Percentiles rank a stretch among this genome's conserved stretches.
Evolutionary conservation across 1,140 invertebrate species (phyloP).

Genomic region (Euwallacea similis): DNA sequence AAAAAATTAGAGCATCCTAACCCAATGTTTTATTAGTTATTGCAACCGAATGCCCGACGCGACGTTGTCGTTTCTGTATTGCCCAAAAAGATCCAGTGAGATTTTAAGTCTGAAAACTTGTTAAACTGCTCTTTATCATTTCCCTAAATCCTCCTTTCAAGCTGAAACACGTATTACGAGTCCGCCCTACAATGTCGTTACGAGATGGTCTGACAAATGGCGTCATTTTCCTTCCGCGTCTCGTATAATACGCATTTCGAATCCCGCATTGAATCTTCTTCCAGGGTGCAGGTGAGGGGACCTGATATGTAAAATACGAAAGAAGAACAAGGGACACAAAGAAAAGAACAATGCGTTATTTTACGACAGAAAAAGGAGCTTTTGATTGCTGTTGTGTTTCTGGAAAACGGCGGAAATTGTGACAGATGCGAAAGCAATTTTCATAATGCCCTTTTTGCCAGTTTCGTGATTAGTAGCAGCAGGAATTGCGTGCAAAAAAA

Average conservation of each 20-base stretch:
- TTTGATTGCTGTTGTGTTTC: constrained; percentile 34
- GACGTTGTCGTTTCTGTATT: too few relatives aligned
- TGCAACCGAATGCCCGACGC: too few relatives aligned
- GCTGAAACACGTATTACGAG: constrained; percentile 24
- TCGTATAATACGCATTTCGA: constrained; percentile 29
- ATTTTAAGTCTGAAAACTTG: constrained; percentile 15
- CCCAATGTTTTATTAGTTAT: too few relatives aligned
- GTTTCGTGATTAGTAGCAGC: not conserved
- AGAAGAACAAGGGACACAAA: constrained; percentile 18
- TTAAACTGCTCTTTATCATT: constrained; percentile 16
- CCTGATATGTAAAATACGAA: constrained; percentile 25
- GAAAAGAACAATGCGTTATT: constrained; percentile 28
- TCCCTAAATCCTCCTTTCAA: constrained; percentile 19
- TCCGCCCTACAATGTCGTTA: constrained; percentile 20
- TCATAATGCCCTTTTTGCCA: constrained; percentile 18
- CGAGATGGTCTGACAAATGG: constrained; percentile 39
- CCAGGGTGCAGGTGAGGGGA: constrained; percentile 22
- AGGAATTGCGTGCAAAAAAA: constrained; percentile 3
- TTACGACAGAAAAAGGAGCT: constrained; percentile 13
- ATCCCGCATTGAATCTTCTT: constrained; percentile 22
- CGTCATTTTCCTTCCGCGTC: constrained; percentile 37
- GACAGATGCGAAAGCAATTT: constrained; percentile 31
- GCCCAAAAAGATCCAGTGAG: too few relatives aligned
- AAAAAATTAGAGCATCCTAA: too few relatives aligned
- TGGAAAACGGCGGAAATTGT: constrained; percentile 25